Percentiles rank a stretch among this genome's conserved stretches.
phyloP scores from a whole-genome alignment of 35 echinoderm and acorn worm genomes.

The Lytechinus variegatus region DNA sequence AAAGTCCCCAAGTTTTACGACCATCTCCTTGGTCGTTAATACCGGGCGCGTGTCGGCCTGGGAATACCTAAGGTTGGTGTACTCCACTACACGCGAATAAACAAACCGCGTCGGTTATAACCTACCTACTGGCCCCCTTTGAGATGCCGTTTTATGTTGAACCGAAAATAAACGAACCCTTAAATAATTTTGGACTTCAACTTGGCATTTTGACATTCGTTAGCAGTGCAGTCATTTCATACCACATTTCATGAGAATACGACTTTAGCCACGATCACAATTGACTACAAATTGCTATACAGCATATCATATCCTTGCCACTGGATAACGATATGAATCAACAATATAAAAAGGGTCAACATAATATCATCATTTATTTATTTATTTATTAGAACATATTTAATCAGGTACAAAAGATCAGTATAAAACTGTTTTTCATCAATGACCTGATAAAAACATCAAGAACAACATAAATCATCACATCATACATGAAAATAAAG shows the following conservation, averaged over 20 bases:
- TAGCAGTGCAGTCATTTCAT: neutral
- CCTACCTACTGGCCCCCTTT: neutral
- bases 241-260: neutral
- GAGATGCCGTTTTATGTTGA: neutral
- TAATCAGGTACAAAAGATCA: no score
- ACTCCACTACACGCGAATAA: neutral
- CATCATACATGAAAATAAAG: no score
- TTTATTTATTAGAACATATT: no score
- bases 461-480: no score
- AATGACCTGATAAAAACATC: no score
- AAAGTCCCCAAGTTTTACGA: neutral
- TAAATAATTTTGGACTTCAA: neutral
- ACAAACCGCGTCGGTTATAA: neutral
- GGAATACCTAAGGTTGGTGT: neutral
- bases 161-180: neutral
- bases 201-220: neutral
- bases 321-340: no score
- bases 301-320: no score
- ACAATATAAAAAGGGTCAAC: no score
- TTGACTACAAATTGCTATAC: no score
- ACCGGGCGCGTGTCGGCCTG: conserved; percentile 4
- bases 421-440: no score
- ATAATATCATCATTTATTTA: no score
- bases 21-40: neutral
- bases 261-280: no score